These are phyloP conservation scores for Gortyna flavago DNA, from an alignment of 2,888 invertebrate genomes.

Conservation along the genomic window DNA sequence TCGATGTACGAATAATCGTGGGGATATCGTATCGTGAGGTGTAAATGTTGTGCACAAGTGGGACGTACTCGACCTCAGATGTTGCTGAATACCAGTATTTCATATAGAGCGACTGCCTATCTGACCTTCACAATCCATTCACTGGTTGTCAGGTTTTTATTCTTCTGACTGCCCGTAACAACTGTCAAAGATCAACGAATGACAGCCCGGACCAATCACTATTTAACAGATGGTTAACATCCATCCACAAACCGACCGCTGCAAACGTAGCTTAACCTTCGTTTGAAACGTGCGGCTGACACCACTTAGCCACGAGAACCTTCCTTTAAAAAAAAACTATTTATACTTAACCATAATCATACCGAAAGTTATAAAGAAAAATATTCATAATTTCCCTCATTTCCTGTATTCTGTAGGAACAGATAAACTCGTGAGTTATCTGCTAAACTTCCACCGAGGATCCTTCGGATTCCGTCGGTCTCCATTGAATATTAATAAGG, in stretches of 20 bases:
- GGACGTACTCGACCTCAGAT: too few relatives aligned
- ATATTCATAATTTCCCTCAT: conserved; percentile 55
- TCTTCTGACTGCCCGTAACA: not conserved
- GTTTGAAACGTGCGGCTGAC: not conserved
- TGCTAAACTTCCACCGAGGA: conserved; percentile 42
- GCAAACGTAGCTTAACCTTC: not conserved
- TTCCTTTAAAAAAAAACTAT: not conserved
- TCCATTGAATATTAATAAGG: conserved; percentile 77
- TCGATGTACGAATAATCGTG: conserved; percentile 28
- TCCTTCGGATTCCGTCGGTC: conserved; percentile 55
- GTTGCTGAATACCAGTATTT: not conserved
- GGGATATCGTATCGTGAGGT: conserved; percentile 1
- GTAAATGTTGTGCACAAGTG: conserved; percentile 1
- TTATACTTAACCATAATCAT: conserved; percentile 1
- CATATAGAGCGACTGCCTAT: not conserved
- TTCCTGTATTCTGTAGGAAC: conserved; percentile 47
- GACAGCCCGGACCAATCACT: not conserved
- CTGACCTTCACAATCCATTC: not conserved
- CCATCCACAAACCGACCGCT: not conserved
- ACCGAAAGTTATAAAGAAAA: conserved; percentile 31
- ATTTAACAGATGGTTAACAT: not conserved
- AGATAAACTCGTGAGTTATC: conserved; percentile 62
- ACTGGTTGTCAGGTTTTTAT: not conserved
- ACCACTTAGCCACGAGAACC: not conserved
- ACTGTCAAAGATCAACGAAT: not conserved